phyloP scores from a whole-genome alignment of 1,140 invertebrate species.

The Drosophila willistoni region DNA sequence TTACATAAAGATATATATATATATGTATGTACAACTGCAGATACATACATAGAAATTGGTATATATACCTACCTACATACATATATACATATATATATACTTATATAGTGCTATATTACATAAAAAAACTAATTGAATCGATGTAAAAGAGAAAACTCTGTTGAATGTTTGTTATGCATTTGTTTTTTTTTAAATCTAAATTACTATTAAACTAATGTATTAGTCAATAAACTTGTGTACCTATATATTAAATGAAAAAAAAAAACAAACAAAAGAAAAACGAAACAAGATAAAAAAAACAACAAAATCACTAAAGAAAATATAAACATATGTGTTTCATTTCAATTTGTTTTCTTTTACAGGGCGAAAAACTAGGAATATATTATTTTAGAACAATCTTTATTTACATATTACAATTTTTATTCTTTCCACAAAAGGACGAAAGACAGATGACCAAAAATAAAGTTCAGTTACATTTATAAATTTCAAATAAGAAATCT shows the following conservation, averaged over 20 bases:
- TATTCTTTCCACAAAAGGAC: no score
- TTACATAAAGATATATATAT: conserved; percentile 50
- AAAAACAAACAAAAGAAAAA: conserved; percentile 38
- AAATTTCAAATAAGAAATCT: no score
- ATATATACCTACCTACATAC: conserved; percentile 19
- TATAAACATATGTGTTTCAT: conserved; percentile 1
- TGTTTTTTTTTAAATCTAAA: conserved; percentile 68
- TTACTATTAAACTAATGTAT: conserved; percentile 68
- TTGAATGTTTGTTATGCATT: conserved; percentile 80
- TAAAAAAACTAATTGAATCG: conserved; percentile 40
- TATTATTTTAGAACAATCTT: no score
- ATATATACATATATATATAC: conserved; percentile 17
- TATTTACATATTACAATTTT: no score
- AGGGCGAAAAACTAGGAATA: no score
- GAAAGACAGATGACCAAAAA: no score
- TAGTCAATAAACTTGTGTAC: conserved; percentile 78
- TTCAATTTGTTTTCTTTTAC: background rate
- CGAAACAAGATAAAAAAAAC: conserved; percentile 3
- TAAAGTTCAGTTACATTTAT: no score
- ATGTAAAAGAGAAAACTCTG: conserved; percentile 54
- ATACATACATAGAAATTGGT: conserved; percentile 29
- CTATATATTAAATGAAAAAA: conserved; percentile 61
- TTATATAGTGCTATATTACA: conserved; percentile 18
- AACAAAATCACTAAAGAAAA: conserved; percentile 9
- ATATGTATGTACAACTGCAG: background rate